A percentile compares a stretch with the other conserved stretches of the same genome.
Evolutionary conservation across 1,140 invertebrate species (phyloP).

Genomic region (Ephestia elutella): DNA sequence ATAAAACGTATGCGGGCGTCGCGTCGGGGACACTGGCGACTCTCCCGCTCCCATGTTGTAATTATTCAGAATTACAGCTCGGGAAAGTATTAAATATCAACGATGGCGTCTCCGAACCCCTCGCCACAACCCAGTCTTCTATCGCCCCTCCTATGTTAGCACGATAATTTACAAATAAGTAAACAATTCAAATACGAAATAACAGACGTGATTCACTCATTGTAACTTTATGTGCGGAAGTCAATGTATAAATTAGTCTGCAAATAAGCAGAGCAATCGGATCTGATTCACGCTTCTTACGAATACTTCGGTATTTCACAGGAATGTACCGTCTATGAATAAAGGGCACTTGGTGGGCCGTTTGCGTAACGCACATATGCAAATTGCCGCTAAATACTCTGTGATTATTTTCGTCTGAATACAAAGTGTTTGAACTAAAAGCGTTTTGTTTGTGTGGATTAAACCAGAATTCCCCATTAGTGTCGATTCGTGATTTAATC

Average conservation of each 20-base stretch:
- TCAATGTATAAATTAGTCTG: conserved; percentile 8
- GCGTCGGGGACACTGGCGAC: conserved; percentile 31
- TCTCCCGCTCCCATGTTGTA: conserved; percentile 43
- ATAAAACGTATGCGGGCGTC: conserved; percentile 61
- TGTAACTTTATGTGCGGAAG: conserved; percentile 7
- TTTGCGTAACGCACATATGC: neutral
- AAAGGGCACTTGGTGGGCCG: neutral
- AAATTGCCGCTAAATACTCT: conserved; percentile 1
- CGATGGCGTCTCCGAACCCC: conserved; percentile 13
- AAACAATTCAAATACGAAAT: conserved; percentile 1
- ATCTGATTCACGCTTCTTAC: conserved; percentile 14
- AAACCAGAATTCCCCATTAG: conserved; percentile 18
- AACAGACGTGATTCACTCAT: conserved; percentile 6
- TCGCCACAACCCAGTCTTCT: neutral
- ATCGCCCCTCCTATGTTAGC: neutral
- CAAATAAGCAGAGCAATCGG: conserved; percentile 16
- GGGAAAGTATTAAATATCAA: conserved; percentile 42
- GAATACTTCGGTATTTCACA: conserved; percentile 5
- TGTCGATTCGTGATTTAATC: conserved; percentile 22
- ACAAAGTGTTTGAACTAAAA: neutral
- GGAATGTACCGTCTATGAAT: neutral
- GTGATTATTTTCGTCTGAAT: conserved; percentile 2
- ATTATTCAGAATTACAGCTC: conserved; percentile 54
- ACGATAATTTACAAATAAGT: neutral
- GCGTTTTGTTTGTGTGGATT: neutral